A percentile compares a stretch with the other conserved stretches of the same genome.
phyloP scores from a whole-genome alignment of 2,888 invertebrate species.

The Keiferia lycopersicella region DNA sequence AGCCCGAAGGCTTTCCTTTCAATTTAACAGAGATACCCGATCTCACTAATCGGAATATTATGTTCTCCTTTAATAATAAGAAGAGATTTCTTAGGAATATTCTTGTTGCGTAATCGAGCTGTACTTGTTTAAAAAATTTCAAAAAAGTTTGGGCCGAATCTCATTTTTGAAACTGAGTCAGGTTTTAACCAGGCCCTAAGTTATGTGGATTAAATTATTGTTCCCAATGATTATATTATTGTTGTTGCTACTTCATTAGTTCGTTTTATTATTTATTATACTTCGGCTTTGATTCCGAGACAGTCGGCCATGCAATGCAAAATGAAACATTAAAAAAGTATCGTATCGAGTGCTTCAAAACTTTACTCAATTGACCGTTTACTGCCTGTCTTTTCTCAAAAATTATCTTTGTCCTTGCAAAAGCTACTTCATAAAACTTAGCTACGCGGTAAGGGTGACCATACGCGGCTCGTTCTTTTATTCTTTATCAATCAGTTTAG shows the following conservation, averaged over 20 bases:
- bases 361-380: too few species aligned
- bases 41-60: constrained; percentile 70
- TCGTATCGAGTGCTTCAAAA: too few species aligned
- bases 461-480: constrained; percentile 55
- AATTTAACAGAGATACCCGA: constrained; percentile 58
- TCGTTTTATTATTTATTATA: too few species aligned
- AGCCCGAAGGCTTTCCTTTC: constrained; percentile 61
- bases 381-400: neutral
- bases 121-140: neutral
- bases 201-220: too few species aligned
- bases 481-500: constrained; percentile 59
- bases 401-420: neutral
- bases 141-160: neutral
- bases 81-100: constrained; percentile 34
- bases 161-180: neutral
- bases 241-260: too few species aligned
- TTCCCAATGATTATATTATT: too few species aligned
- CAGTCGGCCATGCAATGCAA: too few species aligned
- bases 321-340: too few species aligned
- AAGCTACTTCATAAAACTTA: constrained; percentile 6
- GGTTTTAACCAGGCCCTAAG: too few species aligned
- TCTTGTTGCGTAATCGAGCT: neutral
- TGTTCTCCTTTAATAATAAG: constrained; percentile 54
- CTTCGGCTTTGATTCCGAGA: too few species aligned
- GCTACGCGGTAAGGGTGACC: constrained; percentile 22